phyloP scores from a whole-genome alignment of 2,888 invertebrate genomes.

The Dryobotodes eremita region DNA sequence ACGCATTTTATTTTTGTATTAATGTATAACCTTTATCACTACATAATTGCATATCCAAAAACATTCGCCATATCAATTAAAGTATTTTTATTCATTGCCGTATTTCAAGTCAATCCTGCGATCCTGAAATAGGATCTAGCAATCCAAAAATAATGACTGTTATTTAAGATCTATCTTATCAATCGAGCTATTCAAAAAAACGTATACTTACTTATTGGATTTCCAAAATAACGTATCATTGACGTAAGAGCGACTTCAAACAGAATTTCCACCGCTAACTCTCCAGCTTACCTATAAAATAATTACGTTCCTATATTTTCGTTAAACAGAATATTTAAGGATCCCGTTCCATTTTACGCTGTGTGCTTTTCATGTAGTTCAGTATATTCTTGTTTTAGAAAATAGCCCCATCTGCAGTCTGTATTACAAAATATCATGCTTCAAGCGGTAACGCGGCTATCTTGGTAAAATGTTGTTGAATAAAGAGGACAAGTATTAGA shows the following conservation, averaged over 20 bases:
- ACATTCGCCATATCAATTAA: background rate
- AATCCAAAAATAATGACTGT: background rate
- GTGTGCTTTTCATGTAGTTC: constrained; percentile 32
- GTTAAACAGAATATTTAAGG: constrained; percentile 42
- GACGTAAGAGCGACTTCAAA: background rate
- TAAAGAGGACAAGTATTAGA: constrained; percentile 23
- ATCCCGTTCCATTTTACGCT: constrained; percentile 48
- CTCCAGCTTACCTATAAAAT: constrained; percentile 12
- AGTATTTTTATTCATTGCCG: background rate
- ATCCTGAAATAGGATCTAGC: background rate
- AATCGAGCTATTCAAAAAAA: background rate
- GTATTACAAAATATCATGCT: constrained; percentile 35
- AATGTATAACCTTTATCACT: background rate
- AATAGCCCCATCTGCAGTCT: constrained; percentile 35
- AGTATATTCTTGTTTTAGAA: constrained; percentile 52
- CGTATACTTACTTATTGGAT: background rate
- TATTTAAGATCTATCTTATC: background rate
- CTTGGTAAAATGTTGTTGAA: constrained; percentile 27
- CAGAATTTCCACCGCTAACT: background rate
- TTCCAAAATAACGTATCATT: background rate
- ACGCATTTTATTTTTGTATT: background rate
- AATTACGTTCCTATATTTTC: constrained; percentile 30
- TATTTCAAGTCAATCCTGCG: background rate
- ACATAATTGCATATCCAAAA: background rate
- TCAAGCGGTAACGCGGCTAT: constrained; percentile 33